Conservation (phyloP, 2,888 invertebrate genomes). For the Cosmia trapezina region DNA sequence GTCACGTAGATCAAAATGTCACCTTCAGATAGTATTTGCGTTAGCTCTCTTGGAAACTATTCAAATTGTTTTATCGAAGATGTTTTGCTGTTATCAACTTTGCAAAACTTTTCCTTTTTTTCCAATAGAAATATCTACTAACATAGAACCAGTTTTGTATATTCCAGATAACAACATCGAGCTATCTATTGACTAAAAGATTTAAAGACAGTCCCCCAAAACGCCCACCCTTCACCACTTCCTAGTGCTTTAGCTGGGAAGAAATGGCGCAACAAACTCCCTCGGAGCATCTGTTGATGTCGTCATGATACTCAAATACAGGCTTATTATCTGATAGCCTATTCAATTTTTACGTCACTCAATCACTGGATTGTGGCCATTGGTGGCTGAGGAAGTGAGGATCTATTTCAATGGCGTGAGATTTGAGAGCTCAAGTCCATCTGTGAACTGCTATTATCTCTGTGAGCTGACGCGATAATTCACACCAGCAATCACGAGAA, state of each 20-base stretch:
- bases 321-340: background rate
- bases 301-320: background rate
- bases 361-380: too few relatives aligned
- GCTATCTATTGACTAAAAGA: too few relatives aligned
- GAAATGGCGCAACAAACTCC: background rate
- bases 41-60: constrained; percentile 10
- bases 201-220: too few relatives aligned
- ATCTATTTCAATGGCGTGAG: background rate
- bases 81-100: background rate
- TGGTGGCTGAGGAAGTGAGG: too few relatives aligned
- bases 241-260: background rate
- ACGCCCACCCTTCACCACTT: too few relatives aligned
- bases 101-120: background rate
- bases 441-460: background rate
- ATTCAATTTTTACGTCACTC: too few relatives aligned
- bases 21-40: constrained; percentile 30
- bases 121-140: too few relatives aligned
- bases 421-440: background rate
- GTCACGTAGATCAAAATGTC: constrained; percentile 38
- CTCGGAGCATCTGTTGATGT: too few relatives aligned
- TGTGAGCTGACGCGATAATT: background rate
- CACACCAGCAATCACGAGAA: background rate
- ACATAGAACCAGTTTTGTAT: background rate
- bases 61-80: constrained; percentile 1
- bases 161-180: too few relatives aligned